Evolutionary conservation across 2,888 invertebrate species (phyloP), one percentile per base, ranked within the genome.

Genomic region (Amiota minor): DNA sequence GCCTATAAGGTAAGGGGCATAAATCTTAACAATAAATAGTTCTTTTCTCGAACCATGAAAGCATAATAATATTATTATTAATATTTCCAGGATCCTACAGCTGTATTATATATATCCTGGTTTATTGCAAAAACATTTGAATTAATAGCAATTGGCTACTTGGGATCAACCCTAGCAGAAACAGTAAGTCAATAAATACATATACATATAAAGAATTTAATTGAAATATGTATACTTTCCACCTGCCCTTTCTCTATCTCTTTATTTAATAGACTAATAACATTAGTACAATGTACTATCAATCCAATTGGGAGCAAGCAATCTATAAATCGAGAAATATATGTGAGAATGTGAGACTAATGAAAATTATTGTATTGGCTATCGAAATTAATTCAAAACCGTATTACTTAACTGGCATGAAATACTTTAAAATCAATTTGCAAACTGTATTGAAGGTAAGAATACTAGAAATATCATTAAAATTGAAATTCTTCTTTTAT

Each of bases 371-470:
- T 3, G 74, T 73, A 0, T 12, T 86, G 70, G 82, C 86, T 8
- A 87, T 88, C 20, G 79, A 79, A 16, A 76, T 82, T 6, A 87
- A 81, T 23, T 77, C 76, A n/a, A n/a, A n/a, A n/a, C n/a, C n/a
- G n/a, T n/a, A n/a, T n/a, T n/a, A n/a, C n/a, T n/a, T n/a, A n/a
- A 85, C 83, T 3, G 87, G 88, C 1, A 47, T 88, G 3, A 81
- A 82, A 14, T 88, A 86, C 61, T 88, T 87, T 76, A 72, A 77
- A 35, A 80, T 87, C 20, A 87, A 86, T 35, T 74, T 86, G 12
- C 74, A 78, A 16, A 72, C 86, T 1, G 86, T 82, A 1, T 0
- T 87, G 0, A 81, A 80, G 79, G 87, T 88, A 20, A 65, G 72
- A 10, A 9, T 18, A 18, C 16, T 3, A 1, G 23, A 23, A 23